Base-by-base conservation (phyloP, 2,113 vertebrate genomes). In the Carassius gibelio region DNA sequence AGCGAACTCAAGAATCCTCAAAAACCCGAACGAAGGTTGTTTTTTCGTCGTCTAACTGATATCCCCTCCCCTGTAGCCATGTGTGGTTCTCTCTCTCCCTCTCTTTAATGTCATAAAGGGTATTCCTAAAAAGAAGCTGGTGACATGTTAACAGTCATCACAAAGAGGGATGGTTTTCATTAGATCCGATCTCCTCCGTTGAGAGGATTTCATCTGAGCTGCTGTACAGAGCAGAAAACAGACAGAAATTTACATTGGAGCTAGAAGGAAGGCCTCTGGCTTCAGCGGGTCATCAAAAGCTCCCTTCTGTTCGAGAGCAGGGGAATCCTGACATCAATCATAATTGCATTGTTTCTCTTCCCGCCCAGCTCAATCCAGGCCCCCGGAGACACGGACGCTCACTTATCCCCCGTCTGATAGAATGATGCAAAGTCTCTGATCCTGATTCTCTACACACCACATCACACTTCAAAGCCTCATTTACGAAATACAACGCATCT, bases 191-290 rank as follows among this genome's bases (percentile, higher is more conserved):
- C 77, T 62, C 84, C 84, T 57, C 85, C 86, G 84, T 82, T 80
- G 50, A 82, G 76, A 83, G 75, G 45, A 48, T 83, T 75, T 81
- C 50, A 82, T 75, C 57, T 87, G 75, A 82, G 55, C 76, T 52
- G 81, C 71, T 68, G 72, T 84, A 50, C 45, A 19, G 72, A 61
- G 83, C 34, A 61, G 81, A 45, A 45, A 72, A 75, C 36, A 52
- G 85, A 76, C 84, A 83, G 85, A 82, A 87, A 91, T 89, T 89
- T 86, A 89, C 91, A 91, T 82, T 86, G 90, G 26, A 86, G 87
- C 91, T 90, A 23, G 82, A 80, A 89, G 91, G 87, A 88, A 75
- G 85, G 88, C 92, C 90, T 30, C 77, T 68, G 87, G 92, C 92
- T 83, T 83, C 42, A 64, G 81, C 57, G 69, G 89, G 85, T 86